Base-by-base conservation (phyloP, 2,888 invertebrate genomes). In the Spilarctia lutea region DNA sequence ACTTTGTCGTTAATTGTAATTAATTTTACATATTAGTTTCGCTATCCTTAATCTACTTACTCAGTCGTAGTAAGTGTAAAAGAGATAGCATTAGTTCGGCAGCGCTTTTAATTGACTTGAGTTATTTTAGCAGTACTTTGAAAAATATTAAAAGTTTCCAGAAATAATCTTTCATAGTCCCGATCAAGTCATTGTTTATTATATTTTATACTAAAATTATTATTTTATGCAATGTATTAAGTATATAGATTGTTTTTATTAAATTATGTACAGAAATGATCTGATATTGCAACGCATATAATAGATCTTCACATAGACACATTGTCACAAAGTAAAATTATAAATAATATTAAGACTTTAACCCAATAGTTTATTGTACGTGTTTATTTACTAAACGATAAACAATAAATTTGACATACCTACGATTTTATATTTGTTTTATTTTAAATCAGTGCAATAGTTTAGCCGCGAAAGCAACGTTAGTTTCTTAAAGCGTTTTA, bases 331-430 rank as follows among this genome's bases (percentile, higher is more conserved):
- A 83, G 80, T 87, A 87, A 84, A 83, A 83, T 80, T 87, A 87
- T 79, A 78, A 63, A 78, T 82, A 82, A 78, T 82, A 83, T 75
- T 89, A 88, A 87, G 85, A 83, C 79, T 83, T 91, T 95, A 94
- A 94, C 94, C 91, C 89, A 87, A 88, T 90, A 83, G 90, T 90
- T 91, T 91, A 91, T 91, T 93, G 89, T 93, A 93, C 89, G 89
- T 91, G 91, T 94, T 93, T 94, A 91, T 89, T 90, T 89, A 94
- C 92, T 93, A 93, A 94, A 93, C 89, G 82, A 89, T 90, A 92
- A 89, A 91, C 91, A 94, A 92, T 93, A 93, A 93, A 88, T 89
- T 76, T 82, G 91, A 90, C 90, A 91, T 91, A 91, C 89, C 84
- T 89, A 90, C 86, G 82, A 84, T 79, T 70, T 68, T 60, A 33